Percentiles rank a stretch among this genome's conserved stretches.
Conservation (phyloP, 2,113 vertebrate genomes). For the Oncorhynchus kisutch region DNA sequence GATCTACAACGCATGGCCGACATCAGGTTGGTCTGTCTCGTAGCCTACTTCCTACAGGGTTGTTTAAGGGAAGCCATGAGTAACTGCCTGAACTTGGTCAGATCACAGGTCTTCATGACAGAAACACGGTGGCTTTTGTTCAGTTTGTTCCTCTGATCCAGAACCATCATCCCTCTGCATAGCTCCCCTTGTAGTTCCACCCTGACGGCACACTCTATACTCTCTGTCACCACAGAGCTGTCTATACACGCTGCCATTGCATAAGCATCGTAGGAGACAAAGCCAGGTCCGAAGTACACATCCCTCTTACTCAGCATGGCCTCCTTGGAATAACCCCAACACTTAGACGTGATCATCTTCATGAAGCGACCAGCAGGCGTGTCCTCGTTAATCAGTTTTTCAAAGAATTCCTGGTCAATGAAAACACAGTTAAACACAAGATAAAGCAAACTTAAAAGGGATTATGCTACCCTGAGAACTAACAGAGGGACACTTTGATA, state of each 20-base stretch:
- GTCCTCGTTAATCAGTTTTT: slow-evolving; percentile 66
- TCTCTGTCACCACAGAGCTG: slow-evolving; percentile 61
- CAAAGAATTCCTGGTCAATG: slow-evolving; percentile 70
- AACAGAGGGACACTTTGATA: too few relatives aligned
- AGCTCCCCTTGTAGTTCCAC: slow-evolving; percentile 73
- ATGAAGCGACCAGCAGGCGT: slow-evolving; percentile 65
- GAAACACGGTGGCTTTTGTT: slow-evolving; percentile 64
- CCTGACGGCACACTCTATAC: slow-evolving; percentile 53
- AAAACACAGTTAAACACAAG: neutral
- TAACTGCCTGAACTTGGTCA: slow-evolving; percentile 58
- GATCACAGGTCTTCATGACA: slow-evolving; percentile 68
- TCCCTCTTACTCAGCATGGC: slow-evolving; percentile 40
- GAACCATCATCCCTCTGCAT: slow-evolving; percentile 71
- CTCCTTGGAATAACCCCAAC: slow-evolving; percentile 60
- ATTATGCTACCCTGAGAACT: too few relatives aligned
- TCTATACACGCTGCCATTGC: slow-evolving; percentile 73
- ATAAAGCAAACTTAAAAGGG: too few relatives aligned
- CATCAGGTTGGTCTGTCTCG: too few relatives aligned
- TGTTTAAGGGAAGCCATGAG: slow-evolving; percentile 62
- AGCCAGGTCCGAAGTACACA: slow-evolving; percentile 60
- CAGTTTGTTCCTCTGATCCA: slow-evolving; percentile 59
- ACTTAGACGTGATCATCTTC: slow-evolving; percentile 70
- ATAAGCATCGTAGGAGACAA: slow-evolving; percentile 73
- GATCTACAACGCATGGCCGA: too few relatives aligned
- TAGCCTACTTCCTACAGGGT: slow-evolving; percentile 21